Evolutionary conservation across 2,797 vertebrate genomes (phyloP).

Genomic region (Serranus cabrilla): DNA sequence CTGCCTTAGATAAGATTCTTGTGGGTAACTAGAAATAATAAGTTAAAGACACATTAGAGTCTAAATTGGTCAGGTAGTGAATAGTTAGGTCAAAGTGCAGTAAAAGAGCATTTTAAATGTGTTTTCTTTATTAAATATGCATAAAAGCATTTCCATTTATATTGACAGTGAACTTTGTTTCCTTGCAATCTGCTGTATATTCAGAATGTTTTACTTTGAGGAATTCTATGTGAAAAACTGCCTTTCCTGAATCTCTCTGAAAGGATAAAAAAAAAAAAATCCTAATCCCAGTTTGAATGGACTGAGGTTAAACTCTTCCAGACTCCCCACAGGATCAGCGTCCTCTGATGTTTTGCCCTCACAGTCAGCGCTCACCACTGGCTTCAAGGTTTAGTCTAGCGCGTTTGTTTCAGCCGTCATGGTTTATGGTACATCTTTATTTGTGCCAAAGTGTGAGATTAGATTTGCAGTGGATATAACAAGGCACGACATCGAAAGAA

Average conservation of each 20-base stretch:
- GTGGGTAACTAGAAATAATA: background rate
- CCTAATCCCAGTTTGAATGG: slow-evolving; percentile 41
- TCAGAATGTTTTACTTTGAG: background rate
- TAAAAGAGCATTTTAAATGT: slow-evolving; percentile 2
- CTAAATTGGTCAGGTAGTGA: background rate
- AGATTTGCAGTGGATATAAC: slow-evolving; percentile 52
- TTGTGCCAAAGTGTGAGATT: slow-evolving; percentile 52
- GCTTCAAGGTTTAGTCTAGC: slow-evolving; percentile 58
- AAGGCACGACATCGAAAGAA: slow-evolving; percentile 30
- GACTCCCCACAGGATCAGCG: slow-evolving; percentile 39
- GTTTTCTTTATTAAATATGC: background rate
- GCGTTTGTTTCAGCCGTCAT: slow-evolving; percentile 42
- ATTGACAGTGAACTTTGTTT: background rate
- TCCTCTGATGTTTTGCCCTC: slow-evolving; percentile 52
- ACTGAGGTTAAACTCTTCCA: slow-evolving; percentile 56
- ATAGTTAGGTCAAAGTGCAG: background rate
- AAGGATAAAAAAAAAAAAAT: slow-evolving; percentile 46
- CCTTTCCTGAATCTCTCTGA: slow-evolving; percentile 13
- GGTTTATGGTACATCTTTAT: slow-evolving; percentile 52
- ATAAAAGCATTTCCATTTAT: slow-evolving; percentile 4
- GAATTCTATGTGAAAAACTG: slow-evolving; percentile 9
- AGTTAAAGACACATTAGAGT: background rate
- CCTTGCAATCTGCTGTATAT: background rate
- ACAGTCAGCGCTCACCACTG: slow-evolving; percentile 22
- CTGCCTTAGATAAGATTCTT: slow-evolving; percentile 34